Percentiles rank a stretch among this genome's conserved stretches.
phyloP scores from a whole-genome alignment of 2,797 vertebrate species.

The Morus bassanus region DNA sequence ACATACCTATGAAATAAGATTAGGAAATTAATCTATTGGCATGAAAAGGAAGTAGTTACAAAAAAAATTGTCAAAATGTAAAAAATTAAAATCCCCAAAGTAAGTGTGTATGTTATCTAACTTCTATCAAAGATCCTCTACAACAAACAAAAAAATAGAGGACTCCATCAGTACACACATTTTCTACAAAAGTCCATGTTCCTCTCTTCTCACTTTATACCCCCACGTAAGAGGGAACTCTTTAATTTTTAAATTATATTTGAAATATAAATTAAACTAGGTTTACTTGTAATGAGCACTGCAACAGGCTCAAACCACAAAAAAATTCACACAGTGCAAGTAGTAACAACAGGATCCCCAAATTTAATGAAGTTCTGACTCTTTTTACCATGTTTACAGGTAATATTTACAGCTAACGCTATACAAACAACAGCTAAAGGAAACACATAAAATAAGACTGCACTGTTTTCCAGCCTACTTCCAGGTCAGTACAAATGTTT shows the following conservation, averaged over 20 bases:
- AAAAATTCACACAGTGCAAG: not conserved
- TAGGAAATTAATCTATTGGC: not conserved
- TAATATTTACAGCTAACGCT: not conserved
- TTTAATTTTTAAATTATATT: not conserved
- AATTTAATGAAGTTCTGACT: not conserved
- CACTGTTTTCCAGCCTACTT: not conserved
- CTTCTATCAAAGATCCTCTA: not conserved
- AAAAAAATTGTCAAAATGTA: not conserved
- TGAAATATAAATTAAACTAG: not conserved
- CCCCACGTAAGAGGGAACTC: not conserved
- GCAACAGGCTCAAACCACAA: not conserved
- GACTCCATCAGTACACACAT: not conserved
- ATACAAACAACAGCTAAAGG: not conserved
- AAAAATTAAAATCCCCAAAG: not conserved
- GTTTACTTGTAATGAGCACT: not conserved
- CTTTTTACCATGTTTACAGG: not conserved
- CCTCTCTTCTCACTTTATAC: not conserved
- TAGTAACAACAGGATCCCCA: not conserved
- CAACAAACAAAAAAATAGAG: not conserved
- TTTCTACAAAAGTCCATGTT: not conserved
- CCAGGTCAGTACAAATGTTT: not conserved
- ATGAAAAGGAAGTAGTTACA: not conserved
- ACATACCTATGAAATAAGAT: not conserved
- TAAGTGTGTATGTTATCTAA: not conserved
- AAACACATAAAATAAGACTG: not conserved